phyloP scores from a whole-genome alignment of 2,113 vertebrate genomes.

The Boulengeromyrus knoepffleri region DNA sequence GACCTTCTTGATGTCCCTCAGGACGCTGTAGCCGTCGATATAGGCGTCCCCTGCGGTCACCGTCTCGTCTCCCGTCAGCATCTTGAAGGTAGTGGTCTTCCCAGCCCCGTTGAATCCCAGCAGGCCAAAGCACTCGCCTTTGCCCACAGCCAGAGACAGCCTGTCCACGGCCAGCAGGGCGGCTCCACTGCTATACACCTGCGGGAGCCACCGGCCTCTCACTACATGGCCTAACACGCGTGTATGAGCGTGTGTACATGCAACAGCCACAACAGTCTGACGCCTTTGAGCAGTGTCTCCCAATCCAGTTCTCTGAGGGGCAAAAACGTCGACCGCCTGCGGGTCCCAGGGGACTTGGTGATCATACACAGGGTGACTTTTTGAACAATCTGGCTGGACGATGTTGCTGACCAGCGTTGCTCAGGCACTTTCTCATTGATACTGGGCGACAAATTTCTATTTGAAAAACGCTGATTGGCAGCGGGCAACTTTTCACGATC shows the following conservation, averaged over 20 bases:
- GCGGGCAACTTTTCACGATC: too few species aligned
- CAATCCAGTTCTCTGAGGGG: too few species aligned
- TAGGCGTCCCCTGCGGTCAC: constrained; percentile 82
- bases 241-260: neutral
- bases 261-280: neutral
- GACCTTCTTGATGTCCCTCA: constrained; percentile 85
- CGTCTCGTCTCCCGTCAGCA: constrained; percentile 89
- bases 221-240: neutral
- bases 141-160: constrained; percentile 78
- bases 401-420: too few species aligned
- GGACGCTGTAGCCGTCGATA: constrained; percentile 87
- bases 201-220: constrained; percentile 17
- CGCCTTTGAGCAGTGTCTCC: too few species aligned
- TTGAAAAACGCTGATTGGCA: too few species aligned
- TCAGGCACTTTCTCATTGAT: neutral
- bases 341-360: neutral
- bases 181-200: constrained; percentile 74
- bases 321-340: too few species aligned
- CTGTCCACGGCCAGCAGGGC: constrained; percentile 84
- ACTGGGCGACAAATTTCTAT: neutral
- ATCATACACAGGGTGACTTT: neutral
- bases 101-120: constrained; percentile 93
- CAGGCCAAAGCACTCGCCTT: constrained; percentile 91
- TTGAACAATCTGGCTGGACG: neutral
- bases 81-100: constrained; percentile 96